These are phyloP conservation scores for Phalangium opilio DNA, from an alignment of 2,888 invertebrate genomes.

Conservation along the genomic window DNA sequence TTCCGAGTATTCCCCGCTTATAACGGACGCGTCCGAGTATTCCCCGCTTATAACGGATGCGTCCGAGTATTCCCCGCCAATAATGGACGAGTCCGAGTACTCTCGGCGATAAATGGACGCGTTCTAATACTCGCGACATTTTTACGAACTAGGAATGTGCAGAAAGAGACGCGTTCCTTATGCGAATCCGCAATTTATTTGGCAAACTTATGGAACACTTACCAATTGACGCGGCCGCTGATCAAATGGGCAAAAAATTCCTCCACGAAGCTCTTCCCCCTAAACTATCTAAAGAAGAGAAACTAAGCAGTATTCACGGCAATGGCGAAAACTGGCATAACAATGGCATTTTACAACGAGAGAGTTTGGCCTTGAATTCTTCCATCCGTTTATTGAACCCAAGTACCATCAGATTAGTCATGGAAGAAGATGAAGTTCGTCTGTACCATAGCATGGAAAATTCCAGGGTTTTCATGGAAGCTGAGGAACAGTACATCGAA, in stretches of 20 bases:
- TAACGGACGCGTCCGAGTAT: no score
- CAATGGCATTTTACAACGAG: conserved; percentile 32
- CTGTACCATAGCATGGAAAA: conserved; percentile 75
- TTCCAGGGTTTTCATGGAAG: conserved; percentile 62
- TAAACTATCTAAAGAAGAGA: conserved; percentile 42
- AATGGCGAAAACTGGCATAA: conserved; percentile 52
- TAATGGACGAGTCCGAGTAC: no score
- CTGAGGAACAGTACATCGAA: conserved; percentile 56
- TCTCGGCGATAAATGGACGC: background rate
- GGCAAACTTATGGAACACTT: conserved; percentile 43
- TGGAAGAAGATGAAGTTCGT: conserved; percentile 44
- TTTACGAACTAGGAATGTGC: conserved; percentile 28
- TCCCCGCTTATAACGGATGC: no score
- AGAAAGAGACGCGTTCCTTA: conserved; percentile 32
- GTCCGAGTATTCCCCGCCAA: no score
- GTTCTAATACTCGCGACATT: background rate
- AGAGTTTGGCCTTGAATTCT: conserved; percentile 47
- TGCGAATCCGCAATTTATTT: conserved; percentile 41
- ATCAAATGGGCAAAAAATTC: conserved; percentile 67
- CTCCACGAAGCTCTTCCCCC: conserved; percentile 82
- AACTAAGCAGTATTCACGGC: conserved; percentile 49
- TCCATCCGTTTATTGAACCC: conserved; percentile 45
- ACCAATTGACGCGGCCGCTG: conserved; percentile 62
- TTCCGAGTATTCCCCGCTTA: no score
- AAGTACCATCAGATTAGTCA: conserved; percentile 35